Percentiles rank a stretch among this genome's conserved stretches.
phyloP scores from a whole-genome alignment of 2,113 vertebrate genomes.

The Emydocephalus ijimae region DNA sequence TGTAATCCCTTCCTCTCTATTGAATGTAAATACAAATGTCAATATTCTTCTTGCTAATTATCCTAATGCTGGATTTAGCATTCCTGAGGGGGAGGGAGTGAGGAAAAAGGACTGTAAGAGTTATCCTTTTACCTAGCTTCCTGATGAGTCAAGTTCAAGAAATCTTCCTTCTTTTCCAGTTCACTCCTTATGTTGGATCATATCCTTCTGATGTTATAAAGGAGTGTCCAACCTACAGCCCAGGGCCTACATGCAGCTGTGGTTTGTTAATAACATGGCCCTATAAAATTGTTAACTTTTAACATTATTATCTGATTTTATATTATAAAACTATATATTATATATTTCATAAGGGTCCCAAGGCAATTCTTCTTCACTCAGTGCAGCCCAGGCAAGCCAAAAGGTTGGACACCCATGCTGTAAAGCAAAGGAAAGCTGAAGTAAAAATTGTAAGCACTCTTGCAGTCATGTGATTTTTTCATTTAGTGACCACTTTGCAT shows the following conservation, averaged over 20 bases:
- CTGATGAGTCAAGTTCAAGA: neutral
- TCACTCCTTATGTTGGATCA: neutral
- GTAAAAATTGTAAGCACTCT: neutral
- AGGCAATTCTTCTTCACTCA: neutral
- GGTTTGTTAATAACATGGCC: neutral
- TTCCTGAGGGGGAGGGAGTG: neutral
- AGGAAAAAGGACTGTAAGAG: neutral
- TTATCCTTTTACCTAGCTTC: neutral
- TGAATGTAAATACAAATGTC: neutral
- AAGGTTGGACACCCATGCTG: neutral
- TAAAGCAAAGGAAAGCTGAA: neutral
- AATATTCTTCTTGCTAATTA: neutral
- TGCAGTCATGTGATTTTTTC: neutral
- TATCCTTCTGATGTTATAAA: neutral
- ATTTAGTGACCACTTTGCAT: neutral
- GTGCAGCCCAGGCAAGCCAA: neutral
- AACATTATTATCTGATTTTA: neutral
- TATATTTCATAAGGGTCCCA: neutral
- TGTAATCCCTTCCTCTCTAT: neutral
- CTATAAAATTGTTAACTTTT: neutral
- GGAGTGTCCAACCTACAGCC: neutral
- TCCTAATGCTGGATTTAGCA: neutral
- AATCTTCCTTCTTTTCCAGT: neutral
- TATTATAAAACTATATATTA: neutral
- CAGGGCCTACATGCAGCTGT: neutral